These are phyloP conservation scores for Aspiorhynchus laticeps DNA, from an alignment of 2,113 vertebrate species.

Conservation along the genomic window DNA sequence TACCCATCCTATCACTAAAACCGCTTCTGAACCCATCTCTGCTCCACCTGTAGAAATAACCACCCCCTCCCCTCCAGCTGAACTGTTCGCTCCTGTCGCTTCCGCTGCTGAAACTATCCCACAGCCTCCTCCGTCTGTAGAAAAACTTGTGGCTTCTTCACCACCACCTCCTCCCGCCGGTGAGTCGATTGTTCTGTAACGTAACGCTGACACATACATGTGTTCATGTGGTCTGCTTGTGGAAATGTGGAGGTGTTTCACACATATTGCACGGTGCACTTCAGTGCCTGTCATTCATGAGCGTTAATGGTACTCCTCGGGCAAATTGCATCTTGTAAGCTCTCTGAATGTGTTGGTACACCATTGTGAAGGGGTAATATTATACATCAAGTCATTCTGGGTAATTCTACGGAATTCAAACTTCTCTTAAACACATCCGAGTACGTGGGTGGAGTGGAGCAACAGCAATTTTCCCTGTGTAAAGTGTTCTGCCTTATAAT, in stretches of 20 bases:
- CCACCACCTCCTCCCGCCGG: slow-evolving; percentile 60
- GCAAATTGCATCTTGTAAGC: slow-evolving; percentile 27
- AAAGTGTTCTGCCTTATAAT: background rate
- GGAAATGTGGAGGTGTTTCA: background rate
- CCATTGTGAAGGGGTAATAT: background rate
- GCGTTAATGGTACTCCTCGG: background rate
- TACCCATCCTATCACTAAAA: slow-evolving; percentile 15
- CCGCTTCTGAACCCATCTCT: slow-evolving; percentile 53
- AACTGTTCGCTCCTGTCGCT: slow-evolving; percentile 68
- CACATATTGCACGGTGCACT: background rate
- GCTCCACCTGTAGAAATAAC: slow-evolving; percentile 44
- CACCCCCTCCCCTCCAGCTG: slow-evolving; percentile 58
- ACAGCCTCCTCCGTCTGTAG: slow-evolving; percentile 12
- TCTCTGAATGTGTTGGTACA: slow-evolving; percentile 12
- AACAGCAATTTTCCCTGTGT: background rate
- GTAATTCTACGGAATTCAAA: slow-evolving; percentile 8
- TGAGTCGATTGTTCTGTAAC: slow-evolving; percentile 59
- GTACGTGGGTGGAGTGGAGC: background rate
- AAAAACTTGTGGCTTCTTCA: slow-evolving; percentile 20
- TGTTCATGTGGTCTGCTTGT: background rate
- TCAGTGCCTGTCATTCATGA: slow-evolving; percentile 13
- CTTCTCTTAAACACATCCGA: slow-evolving; percentile 2
- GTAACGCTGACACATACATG: background rate
- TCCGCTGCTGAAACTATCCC: slow-evolving; percentile 55
- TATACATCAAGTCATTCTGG: background rate